phyloP scores from a whole-genome alignment of 2,888 invertebrate species.

The Nemoura dubitans region DNA sequence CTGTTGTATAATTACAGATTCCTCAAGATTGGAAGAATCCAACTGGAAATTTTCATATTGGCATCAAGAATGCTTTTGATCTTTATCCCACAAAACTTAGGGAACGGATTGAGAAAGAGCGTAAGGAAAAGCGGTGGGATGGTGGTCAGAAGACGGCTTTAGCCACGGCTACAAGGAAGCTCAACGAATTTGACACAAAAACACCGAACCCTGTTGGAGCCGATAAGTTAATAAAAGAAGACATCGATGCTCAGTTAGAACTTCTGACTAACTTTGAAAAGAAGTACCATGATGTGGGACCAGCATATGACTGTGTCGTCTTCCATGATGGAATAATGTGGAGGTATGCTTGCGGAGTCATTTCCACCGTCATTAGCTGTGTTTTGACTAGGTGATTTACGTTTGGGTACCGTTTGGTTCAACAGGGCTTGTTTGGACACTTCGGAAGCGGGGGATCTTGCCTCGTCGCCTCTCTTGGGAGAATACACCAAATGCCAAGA shows the following conservation, averaged over 20 bases:
- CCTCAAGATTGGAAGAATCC: constrained; percentile 86
- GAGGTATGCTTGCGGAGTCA: constrained; percentile 67
- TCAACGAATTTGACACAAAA: constrained; percentile 77
- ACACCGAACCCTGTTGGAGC: constrained; percentile 65
- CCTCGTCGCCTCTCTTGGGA: constrained; percentile 78
- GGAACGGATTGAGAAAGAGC: constrained; percentile 81
- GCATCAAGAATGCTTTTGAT: constrained; percentile 84
- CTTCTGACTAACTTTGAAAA: constrained; percentile 84
- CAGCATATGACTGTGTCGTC: constrained; percentile 91
- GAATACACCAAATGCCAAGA: constrained; percentile 84
- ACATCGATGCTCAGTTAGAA: constrained; percentile 87
- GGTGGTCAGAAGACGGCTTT: constrained; percentile 79
- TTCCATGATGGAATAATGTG: constrained; percentile 93
- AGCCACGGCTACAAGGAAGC: constrained; percentile 79
- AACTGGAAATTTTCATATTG: constrained; percentile 84
- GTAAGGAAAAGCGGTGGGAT: constrained; percentile 87
- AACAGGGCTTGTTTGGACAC: constrained; percentile 86
- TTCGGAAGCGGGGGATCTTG: constrained; percentile 81
- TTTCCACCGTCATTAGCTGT: constrained; percentile 42
- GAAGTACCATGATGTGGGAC: constrained; percentile 86
- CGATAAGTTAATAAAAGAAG: constrained; percentile 87
- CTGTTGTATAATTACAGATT: constrained; percentile 66
- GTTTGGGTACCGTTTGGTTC: no score
- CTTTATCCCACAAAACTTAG: constrained; percentile 86
- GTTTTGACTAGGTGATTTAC: constrained; percentile 10